A percentile compares a stretch with the other conserved stretches of the same genome.
These are phyloP conservation scores for Drosophila sulfurigaster DNA, from an alignment of 1,140 invertebrate genomes.

Conservation along the genomic window DNA sequence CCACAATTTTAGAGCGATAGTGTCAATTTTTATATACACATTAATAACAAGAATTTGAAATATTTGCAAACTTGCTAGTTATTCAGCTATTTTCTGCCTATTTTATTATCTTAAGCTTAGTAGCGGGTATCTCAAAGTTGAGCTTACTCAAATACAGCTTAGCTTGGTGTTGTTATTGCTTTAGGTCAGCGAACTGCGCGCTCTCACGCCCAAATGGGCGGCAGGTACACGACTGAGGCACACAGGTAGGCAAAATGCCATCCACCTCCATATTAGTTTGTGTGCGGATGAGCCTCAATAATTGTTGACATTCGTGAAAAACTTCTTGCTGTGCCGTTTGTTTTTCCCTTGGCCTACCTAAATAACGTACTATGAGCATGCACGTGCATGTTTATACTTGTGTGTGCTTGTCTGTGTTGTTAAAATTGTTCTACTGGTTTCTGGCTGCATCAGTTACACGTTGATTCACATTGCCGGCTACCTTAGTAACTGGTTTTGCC, in stretches of 20 bases:
- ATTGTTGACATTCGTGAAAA: conserved; percentile 45
- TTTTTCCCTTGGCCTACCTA: neutral
- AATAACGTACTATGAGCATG: neutral
- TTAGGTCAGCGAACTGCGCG: conserved; percentile 62
- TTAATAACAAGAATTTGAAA: too few species aligned
- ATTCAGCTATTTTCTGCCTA: too few species aligned
- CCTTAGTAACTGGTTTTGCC: conserved; percentile 32
- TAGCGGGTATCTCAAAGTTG: too few species aligned
- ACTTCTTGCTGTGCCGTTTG: conserved; percentile 19
- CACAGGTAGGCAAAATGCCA: neutral
- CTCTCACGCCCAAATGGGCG: conserved; percentile 32
- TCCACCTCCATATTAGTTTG: conserved; percentile 21
- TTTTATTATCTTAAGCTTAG: too few species aligned
- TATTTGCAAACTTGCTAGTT: too few species aligned
- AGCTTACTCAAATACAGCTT: too few species aligned
- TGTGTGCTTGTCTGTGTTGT: neutral
- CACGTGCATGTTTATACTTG: neutral
- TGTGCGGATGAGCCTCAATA: conserved; percentile 30
- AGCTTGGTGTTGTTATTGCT: conserved; percentile 8
- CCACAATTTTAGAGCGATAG: too few species aligned
- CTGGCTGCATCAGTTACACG: conserved; percentile 3
- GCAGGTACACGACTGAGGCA: conserved; percentile 49
- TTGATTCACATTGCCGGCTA: conserved; percentile 21
- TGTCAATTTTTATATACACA: too few species aligned
- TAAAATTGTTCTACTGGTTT: conserved; percentile 13